phyloP scores from a whole-genome alignment of 1,140 invertebrate genomes.

The Neoseiulus cucumeris region DNA sequence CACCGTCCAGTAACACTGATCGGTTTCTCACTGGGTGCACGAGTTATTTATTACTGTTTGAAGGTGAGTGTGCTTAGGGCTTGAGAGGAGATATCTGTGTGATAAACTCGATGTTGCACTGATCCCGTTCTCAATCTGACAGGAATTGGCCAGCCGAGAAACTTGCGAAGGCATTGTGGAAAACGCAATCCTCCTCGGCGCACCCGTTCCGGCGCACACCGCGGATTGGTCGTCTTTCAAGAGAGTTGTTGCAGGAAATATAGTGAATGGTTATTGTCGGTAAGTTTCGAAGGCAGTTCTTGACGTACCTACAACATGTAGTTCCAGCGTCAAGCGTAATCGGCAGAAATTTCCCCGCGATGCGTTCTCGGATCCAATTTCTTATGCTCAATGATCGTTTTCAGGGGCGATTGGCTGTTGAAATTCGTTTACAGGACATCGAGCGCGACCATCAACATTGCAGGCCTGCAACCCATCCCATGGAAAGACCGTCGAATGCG shows the following conservation, averaged over 20 bases:
- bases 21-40: constrained; percentile 47
- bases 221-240: constrained; percentile 36
- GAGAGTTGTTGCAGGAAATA: constrained; percentile 38
- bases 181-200: constrained; percentile 46
- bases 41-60: constrained; percentile 47
- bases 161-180: constrained; percentile 42
- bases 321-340: neutral
- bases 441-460: constrained; percentile 36
- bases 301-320: no score
- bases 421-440: constrained; percentile 44
- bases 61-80: constrained; percentile 31
- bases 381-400: constrained; percentile 18
- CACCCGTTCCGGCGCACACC: constrained; percentile 37
- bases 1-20: constrained; percentile 47
- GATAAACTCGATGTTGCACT: no score
- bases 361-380: neutral
- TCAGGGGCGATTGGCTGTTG: constrained; percentile 42
- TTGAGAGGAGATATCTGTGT: no score
- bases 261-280: constrained; percentile 46
- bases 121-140: neutral
- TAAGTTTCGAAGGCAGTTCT: constrained; percentile 19
- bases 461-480: constrained; percentile 38
- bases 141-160: constrained; percentile 14
- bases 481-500: constrained; percentile 35
- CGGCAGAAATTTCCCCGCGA: neutral